A percentile compares a stretch with the other conserved stretches of the same genome.
Conservation (phyloP, 2,797 vertebrate species). For the Catamblyrhynchus diadema region DNA sequence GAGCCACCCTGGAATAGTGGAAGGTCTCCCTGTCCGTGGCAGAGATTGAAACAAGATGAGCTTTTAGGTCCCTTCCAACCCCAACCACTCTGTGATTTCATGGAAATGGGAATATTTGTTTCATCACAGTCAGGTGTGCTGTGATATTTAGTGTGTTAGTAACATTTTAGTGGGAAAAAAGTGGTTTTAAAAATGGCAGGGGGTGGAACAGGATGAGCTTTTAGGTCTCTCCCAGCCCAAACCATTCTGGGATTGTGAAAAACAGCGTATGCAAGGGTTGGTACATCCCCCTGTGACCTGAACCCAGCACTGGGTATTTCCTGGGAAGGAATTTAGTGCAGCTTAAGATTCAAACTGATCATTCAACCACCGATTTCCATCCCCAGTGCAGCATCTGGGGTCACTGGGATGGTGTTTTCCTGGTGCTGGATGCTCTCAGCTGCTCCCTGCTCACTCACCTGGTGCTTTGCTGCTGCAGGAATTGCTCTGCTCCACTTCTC, state of each 20-base stretch:
- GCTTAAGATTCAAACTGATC: not conserved
- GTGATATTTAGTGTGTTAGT: no score
- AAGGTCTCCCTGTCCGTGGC: not conserved
- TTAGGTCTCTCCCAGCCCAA: not conserved
- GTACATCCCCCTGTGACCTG: no score
- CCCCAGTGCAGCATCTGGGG: accelerated
- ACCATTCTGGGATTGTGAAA: not conserved
- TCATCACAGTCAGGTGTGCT: no score
- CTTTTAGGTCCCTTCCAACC: not conserved
- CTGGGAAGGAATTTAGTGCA: not conserved
- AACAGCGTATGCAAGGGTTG: not conserved
- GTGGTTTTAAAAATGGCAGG: no score
- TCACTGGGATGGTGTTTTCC: accelerated
- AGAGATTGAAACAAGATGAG: no score
- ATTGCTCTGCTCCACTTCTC: accelerated
- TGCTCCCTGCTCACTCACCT: not conserved
- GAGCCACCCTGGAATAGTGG: accelerated
- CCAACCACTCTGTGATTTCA: no score
- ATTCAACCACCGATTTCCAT: not conserved
- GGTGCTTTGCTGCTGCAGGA: accelerated
- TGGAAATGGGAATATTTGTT: no score
- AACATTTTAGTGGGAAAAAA: no score
- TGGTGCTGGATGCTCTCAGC: not conserved
- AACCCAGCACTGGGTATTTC: accelerated
- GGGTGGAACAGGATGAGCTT: not conserved